phyloP scores from a whole-genome alignment of 2,113 vertebrate genomes.

The Cyprinodon tularosa region DNA sequence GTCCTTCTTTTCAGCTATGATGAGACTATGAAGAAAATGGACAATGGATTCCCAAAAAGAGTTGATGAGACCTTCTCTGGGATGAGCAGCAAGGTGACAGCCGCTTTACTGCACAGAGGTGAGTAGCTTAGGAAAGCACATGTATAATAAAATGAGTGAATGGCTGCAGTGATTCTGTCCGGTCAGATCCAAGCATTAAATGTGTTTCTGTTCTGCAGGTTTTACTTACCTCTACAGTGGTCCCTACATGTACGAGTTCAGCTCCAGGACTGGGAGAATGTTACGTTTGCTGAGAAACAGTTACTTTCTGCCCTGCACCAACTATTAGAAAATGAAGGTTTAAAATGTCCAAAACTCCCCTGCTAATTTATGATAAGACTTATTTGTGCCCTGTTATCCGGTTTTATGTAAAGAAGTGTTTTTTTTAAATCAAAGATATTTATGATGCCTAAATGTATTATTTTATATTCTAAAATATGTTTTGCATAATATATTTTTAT shows the following conservation, averaged over 20 bases:
- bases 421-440: neutral
- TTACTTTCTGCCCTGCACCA: conserved; percentile 83
- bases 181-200: neutral
- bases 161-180: neutral
- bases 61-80: conserved; percentile 74
- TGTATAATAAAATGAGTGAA: neutral
- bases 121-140: conserved; percentile 33
- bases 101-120: conserved; percentile 83
- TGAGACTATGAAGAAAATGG: conserved; percentile 79
- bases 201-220: conserved; percentile 66
- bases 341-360: neutral
- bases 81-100: conserved; percentile 78
- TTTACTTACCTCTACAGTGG: conserved; percentile 86
- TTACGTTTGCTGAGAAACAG: conserved; percentile 70
- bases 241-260: conserved; percentile 77
- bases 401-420: neutral
- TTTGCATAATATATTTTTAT: too few species aligned
- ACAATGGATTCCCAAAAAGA: conserved; percentile 80
- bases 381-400: neutral
- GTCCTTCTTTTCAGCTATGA: conserved; percentile 80
- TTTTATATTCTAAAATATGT: neutral
- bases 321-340: conserved; percentile 33
- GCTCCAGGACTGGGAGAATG: conserved; percentile 57
- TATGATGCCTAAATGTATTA: neutral
- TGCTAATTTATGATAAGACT: neutral